Conservation (phyloP, 2,888 invertebrate species). For the Athrips mouffetella region DNA sequence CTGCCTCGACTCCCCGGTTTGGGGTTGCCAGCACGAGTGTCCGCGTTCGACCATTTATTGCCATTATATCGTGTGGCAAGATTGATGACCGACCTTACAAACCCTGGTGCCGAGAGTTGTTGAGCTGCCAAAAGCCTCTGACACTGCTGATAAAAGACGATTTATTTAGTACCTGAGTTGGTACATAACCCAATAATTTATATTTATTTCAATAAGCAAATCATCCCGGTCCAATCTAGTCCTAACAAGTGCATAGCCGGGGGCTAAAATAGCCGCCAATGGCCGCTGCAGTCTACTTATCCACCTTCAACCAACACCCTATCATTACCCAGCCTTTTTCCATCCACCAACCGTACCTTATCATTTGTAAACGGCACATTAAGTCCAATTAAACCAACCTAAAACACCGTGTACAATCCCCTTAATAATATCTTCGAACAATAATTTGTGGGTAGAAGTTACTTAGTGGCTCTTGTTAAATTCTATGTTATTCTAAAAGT, state of each 20-base stretch:
- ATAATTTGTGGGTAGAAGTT: slow-evolving; percentile 26
- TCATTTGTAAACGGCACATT: slow-evolving; percentile 31
- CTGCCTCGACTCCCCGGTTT: too few species aligned
- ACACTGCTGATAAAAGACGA: too few species aligned
- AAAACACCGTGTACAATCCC: slow-evolving; percentile 29
- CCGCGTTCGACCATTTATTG: too few species aligned
- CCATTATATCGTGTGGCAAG: too few species aligned
- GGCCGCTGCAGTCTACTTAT: neutral
- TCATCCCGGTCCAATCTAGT: neutral
- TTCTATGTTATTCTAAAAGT: neutral
- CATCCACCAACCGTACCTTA: slow-evolving; percentile 30
- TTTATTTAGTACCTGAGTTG: too few species aligned
- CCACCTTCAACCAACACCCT: slow-evolving; percentile 24
- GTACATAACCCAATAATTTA: too few species aligned
- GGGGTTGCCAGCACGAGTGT: too few species aligned
- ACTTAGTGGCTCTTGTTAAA: slow-evolving; percentile 1
- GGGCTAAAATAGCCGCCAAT: neutral
- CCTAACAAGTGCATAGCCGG: neutral
- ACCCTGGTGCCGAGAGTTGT: too few species aligned
- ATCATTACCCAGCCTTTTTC: slow-evolving; percentile 41
- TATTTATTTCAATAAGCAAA: too few species aligned
- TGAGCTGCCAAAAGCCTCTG: too few species aligned
- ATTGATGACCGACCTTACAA: too few species aligned
- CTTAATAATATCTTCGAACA: slow-evolving; percentile 26
- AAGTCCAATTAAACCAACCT: slow-evolving; percentile 29